phyloP scores from a whole-genome alignment of 2,888 invertebrate genomes.

The Dinocampus coccinellae region DNA sequence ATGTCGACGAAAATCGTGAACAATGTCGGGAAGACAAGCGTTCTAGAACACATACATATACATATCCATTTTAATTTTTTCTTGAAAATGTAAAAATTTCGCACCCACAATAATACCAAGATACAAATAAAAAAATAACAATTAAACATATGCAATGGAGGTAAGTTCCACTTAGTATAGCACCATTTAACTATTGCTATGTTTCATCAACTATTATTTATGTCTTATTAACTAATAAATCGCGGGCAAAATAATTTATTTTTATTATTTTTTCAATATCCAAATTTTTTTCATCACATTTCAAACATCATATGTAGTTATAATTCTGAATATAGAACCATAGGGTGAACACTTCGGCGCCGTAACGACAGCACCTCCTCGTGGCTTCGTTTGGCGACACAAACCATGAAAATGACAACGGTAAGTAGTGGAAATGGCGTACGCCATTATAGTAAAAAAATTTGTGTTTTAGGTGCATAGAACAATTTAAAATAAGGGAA shows the following conservation, averaged over 20 bases:
- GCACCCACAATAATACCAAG: neutral
- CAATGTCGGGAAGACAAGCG: too few species aligned
- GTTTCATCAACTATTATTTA: too few species aligned
- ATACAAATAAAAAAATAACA: neutral
- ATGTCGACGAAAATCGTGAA: too few species aligned
- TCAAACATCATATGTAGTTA: neutral
- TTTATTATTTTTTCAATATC: too few species aligned
- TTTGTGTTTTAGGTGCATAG: neutral
- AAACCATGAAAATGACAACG: conserved; percentile 20
- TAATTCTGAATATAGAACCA: neutral
- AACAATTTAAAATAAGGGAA: neutral
- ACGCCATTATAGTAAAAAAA: neutral
- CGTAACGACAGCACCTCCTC: conserved; percentile 18
- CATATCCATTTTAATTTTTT: too few species aligned
- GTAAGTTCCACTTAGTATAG: neutral
- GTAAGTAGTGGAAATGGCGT: conserved; percentile 2
- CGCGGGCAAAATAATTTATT: too few species aligned
- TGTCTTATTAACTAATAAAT: too few species aligned
- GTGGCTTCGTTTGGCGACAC: conserved; percentile 22
- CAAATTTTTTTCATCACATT: neutral
- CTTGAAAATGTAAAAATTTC: too few species aligned
- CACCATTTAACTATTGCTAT: neutral
- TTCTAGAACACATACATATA: too few species aligned
- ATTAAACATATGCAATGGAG: neutral
- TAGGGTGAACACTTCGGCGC: conserved; percentile 8